These are phyloP conservation scores for Platycheirus albimanus DNA, from an alignment of 2,888 invertebrate genomes.

Conservation along the genomic window DNA sequence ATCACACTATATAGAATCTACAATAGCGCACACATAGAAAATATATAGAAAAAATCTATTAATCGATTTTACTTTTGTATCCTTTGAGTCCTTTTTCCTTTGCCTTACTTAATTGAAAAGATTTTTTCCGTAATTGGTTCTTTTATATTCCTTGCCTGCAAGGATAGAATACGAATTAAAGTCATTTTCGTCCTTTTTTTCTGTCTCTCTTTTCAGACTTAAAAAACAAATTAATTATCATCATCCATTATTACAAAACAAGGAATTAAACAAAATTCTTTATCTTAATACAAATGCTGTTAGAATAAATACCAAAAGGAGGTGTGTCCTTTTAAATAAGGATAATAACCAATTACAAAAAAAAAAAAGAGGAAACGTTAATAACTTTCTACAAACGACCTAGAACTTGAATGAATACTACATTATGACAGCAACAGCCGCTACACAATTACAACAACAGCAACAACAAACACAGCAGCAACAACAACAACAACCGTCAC, in stretches of 20 bases:
- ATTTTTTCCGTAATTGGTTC: slow-evolving; percentile 14
- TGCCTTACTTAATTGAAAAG: slow-evolving; percentile 3
- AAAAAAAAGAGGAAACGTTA: slow-evolving; percentile 9
- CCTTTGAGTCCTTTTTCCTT: neutral
- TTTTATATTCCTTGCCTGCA: slow-evolving; percentile 4
- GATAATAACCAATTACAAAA: slow-evolving; percentile 24
- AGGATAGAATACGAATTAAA: slow-evolving; percentile 8
- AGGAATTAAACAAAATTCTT: slow-evolving; percentile 14
- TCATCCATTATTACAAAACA: slow-evolving; percentile 13
- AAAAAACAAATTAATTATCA: slow-evolving; percentile 21
- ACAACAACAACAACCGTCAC: slow-evolving; percentile 67
- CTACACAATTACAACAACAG: slow-evolving; percentile 58
- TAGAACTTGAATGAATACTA: slow-evolving; percentile 76
- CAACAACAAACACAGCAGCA: slow-evolving; percentile 61
- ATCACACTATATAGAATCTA: neutral
- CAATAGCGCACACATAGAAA: neutral
- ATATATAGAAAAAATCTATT: neutral
- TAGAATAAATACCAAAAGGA: slow-evolving; percentile 10
- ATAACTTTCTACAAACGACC: slow-evolving; percentile 38
- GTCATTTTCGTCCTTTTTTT: slow-evolving; percentile 14
- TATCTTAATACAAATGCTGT: slow-evolving; percentile 27
- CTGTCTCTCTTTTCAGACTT: slow-evolving; percentile 54
- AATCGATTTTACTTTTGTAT: slow-evolving; percentile 20
- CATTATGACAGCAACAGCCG: slow-evolving; percentile 78
- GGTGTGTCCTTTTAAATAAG: slow-evolving; percentile 39